phyloP scores from a whole-genome alignment of 2,797 vertebrate species.

The Phrynocephalus guinanensis region DNA sequence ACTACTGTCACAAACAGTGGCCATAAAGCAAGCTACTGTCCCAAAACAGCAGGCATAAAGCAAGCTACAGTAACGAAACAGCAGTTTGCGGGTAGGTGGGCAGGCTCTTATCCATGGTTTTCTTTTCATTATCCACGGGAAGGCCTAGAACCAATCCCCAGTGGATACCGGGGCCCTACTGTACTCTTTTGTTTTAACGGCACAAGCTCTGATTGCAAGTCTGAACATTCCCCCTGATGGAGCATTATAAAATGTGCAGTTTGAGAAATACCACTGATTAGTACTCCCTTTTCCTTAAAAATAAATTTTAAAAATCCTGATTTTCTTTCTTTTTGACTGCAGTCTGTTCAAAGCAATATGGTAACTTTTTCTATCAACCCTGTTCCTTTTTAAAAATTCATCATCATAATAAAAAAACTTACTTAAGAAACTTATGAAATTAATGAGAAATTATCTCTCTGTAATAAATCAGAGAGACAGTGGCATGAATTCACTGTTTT shows the following conservation, averaged over 20 bases:
- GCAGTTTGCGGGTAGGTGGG: too few relatives aligned
- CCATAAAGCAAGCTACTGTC: too few relatives aligned
- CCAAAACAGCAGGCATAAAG: too few relatives aligned
- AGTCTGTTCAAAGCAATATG: background rate
- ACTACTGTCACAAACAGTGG: too few relatives aligned
- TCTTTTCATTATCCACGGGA: too few relatives aligned
- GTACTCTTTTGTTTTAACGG: background rate
- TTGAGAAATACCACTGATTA: background rate
- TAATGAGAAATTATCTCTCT: conserved; percentile 43
- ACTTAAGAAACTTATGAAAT: conserved; percentile 48
- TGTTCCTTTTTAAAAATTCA: conserved; percentile 15
- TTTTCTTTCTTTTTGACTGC: background rate
- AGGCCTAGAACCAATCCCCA: too few relatives aligned
- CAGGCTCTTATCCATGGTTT: too few relatives aligned
- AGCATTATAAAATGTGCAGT: background rate
- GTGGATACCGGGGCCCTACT: too few relatives aligned
- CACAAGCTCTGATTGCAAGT: background rate
- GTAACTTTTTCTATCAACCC: conserved; percentile 8
- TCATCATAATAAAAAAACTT: conserved; percentile 46
- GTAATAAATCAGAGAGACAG: conserved; percentile 53
- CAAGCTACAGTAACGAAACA: too few relatives aligned
- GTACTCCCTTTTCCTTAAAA: background rate
- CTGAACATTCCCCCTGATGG: background rate
- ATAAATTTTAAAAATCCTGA: background rate
- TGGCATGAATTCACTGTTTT: conserved; percentile 24